Evolutionary conservation across 2,888 invertebrate genomes (phyloP).

Genomic region (Heliconius aoede): DNA sequence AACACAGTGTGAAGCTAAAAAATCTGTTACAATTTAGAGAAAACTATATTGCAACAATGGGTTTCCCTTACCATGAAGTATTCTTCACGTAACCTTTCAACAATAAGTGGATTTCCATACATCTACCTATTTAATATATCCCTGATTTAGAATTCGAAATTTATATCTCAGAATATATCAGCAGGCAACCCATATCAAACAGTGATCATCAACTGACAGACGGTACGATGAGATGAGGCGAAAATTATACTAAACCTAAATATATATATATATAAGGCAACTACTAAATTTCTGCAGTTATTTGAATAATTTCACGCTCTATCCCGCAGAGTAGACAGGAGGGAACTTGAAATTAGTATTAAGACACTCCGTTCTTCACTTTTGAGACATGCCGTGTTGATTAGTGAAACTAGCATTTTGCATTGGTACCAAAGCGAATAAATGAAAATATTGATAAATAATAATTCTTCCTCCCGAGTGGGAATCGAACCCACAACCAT

Average conservation of each 20-base stretch:
- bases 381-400: no score
- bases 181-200: conserved; percentile 41
- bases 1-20: not conserved
- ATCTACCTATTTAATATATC: conserved; percentile 35
- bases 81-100: conserved; percentile 9
- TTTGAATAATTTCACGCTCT: not conserved
- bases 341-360: no score
- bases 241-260: not conserved
- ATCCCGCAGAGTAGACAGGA: no score
- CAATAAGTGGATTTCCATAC: conserved; percentile 28
- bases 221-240: conserved; percentile 21
- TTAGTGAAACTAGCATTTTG: no score
- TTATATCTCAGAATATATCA: conserved; percentile 35
- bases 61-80: not conserved
- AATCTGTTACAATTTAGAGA: not conserved
- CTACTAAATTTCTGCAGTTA: not conserved
- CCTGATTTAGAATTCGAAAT: conserved; percentile 27
- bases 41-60: not conserved
- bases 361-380: no score
- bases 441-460: no score
- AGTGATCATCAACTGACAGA: conserved; percentile 43
- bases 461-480: no score
- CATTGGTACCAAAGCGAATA: no score
- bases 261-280: not conserved
- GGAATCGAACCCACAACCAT: no score